Conservation (phyloP, 2,888 invertebrate species). For the Caenorhabditis plicata region DNA sequence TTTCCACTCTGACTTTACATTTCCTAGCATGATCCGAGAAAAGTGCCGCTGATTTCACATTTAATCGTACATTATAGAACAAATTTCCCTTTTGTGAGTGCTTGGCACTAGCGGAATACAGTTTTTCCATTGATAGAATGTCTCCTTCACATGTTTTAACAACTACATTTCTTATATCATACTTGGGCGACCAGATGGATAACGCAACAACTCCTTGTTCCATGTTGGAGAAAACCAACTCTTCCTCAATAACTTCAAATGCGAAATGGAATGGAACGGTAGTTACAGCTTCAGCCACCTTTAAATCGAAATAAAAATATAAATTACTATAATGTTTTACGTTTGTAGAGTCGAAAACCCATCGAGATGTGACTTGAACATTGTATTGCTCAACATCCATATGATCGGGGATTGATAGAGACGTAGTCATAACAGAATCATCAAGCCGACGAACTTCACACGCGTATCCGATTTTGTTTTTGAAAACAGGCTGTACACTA, state of each 20-base stretch:
- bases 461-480: constrained; percentile 11
- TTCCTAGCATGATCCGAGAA: constrained; percentile 30
- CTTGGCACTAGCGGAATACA: neutral
- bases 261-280: constrained; percentile 35
- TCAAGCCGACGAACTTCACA: constrained; percentile 22
- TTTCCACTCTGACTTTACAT: constrained; percentile 33
- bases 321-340: neutral
- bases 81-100: constrained; percentile 29
- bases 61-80: constrained; percentile 36
- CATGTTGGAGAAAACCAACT: constrained; percentile 33
- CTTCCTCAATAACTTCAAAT: constrained; percentile 26
- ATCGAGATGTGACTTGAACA: constrained; percentile 25
- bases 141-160: constrained; percentile 36
- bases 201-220: constrained; percentile 17
- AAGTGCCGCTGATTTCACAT: constrained; percentile 35
- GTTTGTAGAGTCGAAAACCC: constrained; percentile 9
- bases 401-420: constrained; percentile 13
- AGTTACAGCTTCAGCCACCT: constrained; percentile 4
- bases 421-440: constrained; percentile 7
- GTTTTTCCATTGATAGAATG: constrained; percentile 16
- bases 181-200: constrained; percentile 26
- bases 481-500: constrained; percentile 18
- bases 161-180: constrained; percentile 22
- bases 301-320: neutral
- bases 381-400: constrained; percentile 9